Conservation (phyloP, 2,113 vertebrate species). For the Struthidea cinerea region DNA sequence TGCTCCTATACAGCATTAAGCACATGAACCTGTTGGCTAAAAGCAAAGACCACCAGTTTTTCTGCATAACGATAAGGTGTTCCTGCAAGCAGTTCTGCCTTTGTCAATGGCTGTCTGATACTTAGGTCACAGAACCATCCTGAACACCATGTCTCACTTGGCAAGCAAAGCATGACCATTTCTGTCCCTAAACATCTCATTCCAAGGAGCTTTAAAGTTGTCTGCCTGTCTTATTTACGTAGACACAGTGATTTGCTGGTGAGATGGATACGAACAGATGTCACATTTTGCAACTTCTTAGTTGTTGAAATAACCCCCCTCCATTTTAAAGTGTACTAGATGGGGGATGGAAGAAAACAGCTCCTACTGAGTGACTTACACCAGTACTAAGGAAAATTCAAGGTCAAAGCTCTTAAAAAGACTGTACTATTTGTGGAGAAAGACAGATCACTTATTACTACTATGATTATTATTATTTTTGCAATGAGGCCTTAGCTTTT, state of each 20-base stretch:
- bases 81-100: background rate
- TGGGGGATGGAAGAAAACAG: background rate
- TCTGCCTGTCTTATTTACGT: background rate
- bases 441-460: background rate
- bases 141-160: background rate
- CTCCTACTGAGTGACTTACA: background rate
- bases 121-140: background rate
- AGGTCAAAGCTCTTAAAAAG: background rate
- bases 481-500: background rate
- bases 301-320: background rate
- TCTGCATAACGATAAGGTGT: background rate
- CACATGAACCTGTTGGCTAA: background rate
- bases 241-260: background rate
- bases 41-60: background rate
- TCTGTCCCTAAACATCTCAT: background rate
- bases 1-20: background rate
- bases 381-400: background rate
- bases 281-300: background rate
- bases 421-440: background rate
- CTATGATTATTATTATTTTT: background rate
- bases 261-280: background rate
- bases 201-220: background rate
- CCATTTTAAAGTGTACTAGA: background rate
- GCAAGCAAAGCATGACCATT: background rate
- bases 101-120: background rate